Conservation (phyloP, 2,113 vertebrate genomes). For the Oncorhynchus nerka region DNA sequence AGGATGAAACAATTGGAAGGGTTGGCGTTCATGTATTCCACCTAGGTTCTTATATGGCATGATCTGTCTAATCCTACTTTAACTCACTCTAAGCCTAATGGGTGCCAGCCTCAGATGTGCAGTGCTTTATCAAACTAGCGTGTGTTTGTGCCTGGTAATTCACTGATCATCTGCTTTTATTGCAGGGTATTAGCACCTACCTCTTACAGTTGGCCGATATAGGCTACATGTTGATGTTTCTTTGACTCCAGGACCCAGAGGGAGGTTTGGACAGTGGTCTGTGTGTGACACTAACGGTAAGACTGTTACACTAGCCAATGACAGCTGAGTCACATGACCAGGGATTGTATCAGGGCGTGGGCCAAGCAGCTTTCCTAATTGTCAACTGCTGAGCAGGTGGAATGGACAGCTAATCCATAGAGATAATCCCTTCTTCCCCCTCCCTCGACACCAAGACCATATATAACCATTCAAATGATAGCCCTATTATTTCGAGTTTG, state of each 20-base stretch:
- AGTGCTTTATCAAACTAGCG: background rate
- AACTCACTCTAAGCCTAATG: no score
- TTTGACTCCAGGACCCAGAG: no score
- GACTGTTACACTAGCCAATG: conserved; percentile 19
- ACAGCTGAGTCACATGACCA: conserved; percentile 49
- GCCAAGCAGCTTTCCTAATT: conserved; percentile 66
- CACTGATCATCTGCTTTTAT: no score
- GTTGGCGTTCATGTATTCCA: no score
- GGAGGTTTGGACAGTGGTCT: background rate
- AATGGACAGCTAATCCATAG: conserved; percentile 66
- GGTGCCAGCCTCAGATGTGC: no score
- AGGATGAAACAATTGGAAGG: no score
- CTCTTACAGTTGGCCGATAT: no score
- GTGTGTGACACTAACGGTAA: background rate
- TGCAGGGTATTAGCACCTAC: no score
- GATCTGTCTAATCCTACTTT: no score
- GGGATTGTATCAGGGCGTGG: conserved; percentile 26
- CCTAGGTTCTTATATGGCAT: background rate
- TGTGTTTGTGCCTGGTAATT: background rate
- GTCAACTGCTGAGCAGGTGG: conserved; percentile 70
- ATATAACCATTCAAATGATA: background rate
- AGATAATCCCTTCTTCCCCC: conserved; percentile 1
- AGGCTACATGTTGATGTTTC: no score
- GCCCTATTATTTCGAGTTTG: no score
- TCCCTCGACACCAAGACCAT: background rate